Base-by-base conservation (phyloP, 2,888 invertebrate genomes). In the Cartodere bifasciata region DNA sequence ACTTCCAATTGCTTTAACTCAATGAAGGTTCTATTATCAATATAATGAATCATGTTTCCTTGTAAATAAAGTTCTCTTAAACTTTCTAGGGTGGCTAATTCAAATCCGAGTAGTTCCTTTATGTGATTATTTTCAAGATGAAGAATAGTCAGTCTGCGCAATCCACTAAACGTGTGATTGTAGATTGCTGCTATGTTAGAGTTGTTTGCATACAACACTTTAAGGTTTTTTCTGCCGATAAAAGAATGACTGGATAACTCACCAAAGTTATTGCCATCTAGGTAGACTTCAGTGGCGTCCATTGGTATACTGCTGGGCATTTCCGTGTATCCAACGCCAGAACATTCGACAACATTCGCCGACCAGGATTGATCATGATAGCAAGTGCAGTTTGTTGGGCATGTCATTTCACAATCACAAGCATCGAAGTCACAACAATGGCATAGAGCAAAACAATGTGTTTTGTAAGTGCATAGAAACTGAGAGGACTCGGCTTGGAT, bases 391-490 rank as follows among this genome's bases (percentile, higher is more conserved):
- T 88, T 87, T 25, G 71, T 72, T 27, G 94, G 94, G 58, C 94
- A 94, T 43, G 85, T 88, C 85, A 91, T 91, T 67, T 91, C 87
- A 66, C 94, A 94, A 64, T 94, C 94, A 65, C 94, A 94, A 30
- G 88, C 88, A 59, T 90, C 91, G 62, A 88, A 94, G 59, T 91
- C 90, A 63, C 94, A 94, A 65, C 94, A 94, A 56, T 88, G 87
- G 55, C 94, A 94, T 40, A 88, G 68, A 9, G 91, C 84, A 60
- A 90, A 91, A 64, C 94, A 94, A 59, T 91, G 88, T 22, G 84
- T 82, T 62, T 82, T 82, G 63, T 92, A 92, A 39, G 81, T 77
- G 67, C 91, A 92, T 47, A 91, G 70, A 63, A 92, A 91, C 61
- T 90, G 86, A 30, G 84, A 82, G 1, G 86, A 77, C 55, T 85